Conservation (phyloP, 53 echinoderm and acorn worm species). For the Antedon mediterranea region DNA sequence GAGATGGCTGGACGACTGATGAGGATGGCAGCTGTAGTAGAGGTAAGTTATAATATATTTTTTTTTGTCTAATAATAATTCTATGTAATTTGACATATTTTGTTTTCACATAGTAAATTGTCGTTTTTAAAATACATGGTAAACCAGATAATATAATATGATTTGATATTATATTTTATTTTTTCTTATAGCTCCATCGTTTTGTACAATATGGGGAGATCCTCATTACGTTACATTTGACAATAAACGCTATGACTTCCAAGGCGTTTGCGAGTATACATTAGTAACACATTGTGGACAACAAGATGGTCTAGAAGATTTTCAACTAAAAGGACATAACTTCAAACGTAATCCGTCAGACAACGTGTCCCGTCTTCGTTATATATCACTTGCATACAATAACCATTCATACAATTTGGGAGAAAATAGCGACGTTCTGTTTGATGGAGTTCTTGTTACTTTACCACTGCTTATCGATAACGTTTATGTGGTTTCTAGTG, state of each 20-base stretch:
- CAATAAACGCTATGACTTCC: conserved; percentile 48
- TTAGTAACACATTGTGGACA: conserved; percentile 38
- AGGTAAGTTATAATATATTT: too few species aligned
- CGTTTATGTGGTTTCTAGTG: not conserved
- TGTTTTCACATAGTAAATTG: too few species aligned
- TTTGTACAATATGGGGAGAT: conserved; percentile 80
- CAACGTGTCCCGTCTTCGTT: conserved; percentile 36
- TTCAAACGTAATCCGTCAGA: conserved; percentile 44
- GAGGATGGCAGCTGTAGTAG: too few species aligned
- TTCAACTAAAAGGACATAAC: conserved; percentile 54
- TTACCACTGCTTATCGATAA: conserved; percentile 5
- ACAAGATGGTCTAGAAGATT: conserved; percentile 13
- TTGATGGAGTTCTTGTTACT: conserved; percentile 22
- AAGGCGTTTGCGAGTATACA: conserved; percentile 83
- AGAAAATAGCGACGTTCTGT: conserved; percentile 29
- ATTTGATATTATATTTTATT: too few species aligned
- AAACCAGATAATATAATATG: too few species aligned
- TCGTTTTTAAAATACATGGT: too few species aligned
- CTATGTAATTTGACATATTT: too few species aligned
- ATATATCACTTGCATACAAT: conserved; percentile 24
- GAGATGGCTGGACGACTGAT: too few species aligned
- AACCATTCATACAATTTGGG: conserved; percentile 23
- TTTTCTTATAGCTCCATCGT: conserved; percentile 12
- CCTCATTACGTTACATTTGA: conserved; percentile 95
- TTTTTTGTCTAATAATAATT: too few species aligned